A percentile compares a stretch with the other conserved stretches of the same genome.
These are phyloP conservation scores for Choloepus didactylus DNA, from an alignment of 2,797 vertebrate species.

Conservation along the genomic window DNA sequence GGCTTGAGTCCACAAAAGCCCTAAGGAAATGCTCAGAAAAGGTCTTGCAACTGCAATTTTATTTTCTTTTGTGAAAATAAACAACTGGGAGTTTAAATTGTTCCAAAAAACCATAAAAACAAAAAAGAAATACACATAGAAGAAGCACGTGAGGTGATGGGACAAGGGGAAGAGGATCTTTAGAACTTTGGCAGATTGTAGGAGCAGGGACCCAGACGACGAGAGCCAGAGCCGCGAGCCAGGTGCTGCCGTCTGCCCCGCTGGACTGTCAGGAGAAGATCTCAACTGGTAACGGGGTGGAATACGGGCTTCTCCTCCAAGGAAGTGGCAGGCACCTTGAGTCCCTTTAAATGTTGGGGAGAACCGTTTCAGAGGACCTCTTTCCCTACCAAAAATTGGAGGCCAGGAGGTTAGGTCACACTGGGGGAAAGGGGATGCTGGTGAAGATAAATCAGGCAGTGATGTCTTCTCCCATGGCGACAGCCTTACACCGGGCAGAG, in stretches of 20 bases:
- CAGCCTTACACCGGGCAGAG: slow-evolving; percentile 67
- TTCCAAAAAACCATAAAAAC: slow-evolving; percentile 82
- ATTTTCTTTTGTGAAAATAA: slow-evolving; percentile 90
- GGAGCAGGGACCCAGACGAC: slow-evolving; percentile 48
- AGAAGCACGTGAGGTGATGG: slow-evolving; percentile 76
- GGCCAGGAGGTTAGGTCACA: neutral
- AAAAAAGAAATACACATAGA: slow-evolving; percentile 80
- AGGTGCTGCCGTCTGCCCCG: neutral
- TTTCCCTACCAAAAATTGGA: slow-evolving; percentile 6
- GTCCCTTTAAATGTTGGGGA: slow-evolving; percentile 62
- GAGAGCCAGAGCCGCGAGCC: neutral
- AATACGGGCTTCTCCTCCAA: slow-evolving; percentile 37
- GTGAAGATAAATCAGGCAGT: slow-evolving; percentile 62
- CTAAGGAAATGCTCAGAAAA: slow-evolving; percentile 63
- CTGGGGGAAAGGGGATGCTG: neutral
- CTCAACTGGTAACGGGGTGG: neutral
- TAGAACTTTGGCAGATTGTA: slow-evolving; percentile 73
- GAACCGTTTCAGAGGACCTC: slow-evolving; percentile 40
- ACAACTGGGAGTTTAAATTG: slow-evolving; percentile 82
- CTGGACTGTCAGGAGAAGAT: neutral
- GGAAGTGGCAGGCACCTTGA: slow-evolving; percentile 70
- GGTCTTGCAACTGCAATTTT: slow-evolving; percentile 87
- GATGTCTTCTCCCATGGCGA: slow-evolving; percentile 10
- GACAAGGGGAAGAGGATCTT: slow-evolving; percentile 45
- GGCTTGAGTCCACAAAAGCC: slow-evolving; percentile 2